Evolutionary conservation across 2,113 vertebrate genomes (phyloP).

Genomic region (Halcyon senegalensis): DNA sequence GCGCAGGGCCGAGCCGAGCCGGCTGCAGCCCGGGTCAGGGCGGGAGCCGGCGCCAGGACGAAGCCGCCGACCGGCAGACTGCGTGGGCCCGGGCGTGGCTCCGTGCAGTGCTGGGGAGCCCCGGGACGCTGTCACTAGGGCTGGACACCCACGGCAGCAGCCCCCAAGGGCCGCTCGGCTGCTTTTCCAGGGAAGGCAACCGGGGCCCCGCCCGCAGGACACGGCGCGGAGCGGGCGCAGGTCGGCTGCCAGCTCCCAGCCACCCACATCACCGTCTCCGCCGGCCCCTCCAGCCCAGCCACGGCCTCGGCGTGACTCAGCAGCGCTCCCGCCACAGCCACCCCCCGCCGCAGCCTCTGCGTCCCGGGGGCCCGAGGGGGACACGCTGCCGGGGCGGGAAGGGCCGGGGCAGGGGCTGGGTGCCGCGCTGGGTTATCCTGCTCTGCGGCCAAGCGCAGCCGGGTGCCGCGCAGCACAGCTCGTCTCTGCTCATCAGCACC

Average conservation of each 20-base stretch:
- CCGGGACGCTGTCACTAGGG: rapidly evolving
- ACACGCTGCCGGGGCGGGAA: background rate
- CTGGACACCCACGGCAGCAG: background rate
- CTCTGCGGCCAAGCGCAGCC: background rate
- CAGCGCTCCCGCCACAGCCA: background rate
- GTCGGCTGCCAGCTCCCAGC: background rate
- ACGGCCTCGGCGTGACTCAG: background rate
- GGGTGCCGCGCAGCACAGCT: rapidly evolving
- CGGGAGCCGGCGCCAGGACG: rapidly evolving
- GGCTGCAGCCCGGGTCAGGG: background rate
- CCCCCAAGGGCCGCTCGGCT: background rate
- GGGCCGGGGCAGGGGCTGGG: background rate
- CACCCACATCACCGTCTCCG: background rate
- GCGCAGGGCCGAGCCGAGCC: background rate
- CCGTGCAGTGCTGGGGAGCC: background rate
- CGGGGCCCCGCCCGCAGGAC: background rate
- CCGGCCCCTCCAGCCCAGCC: background rate
- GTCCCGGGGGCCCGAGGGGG: no score
- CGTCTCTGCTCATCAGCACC: background rate
- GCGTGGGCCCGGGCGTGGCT: rapidly evolving
- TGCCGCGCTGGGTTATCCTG: background rate
- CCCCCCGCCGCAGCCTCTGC: rapidly evolving
- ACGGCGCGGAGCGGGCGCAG: rapidly evolving
- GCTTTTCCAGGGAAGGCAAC: background rate
- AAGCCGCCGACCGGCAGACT: background rate